These are phyloP conservation scores for Trissolcus basalis DNA, from an alignment of 1,140 invertebrate genomes.

Conservation along the genomic window DNA sequence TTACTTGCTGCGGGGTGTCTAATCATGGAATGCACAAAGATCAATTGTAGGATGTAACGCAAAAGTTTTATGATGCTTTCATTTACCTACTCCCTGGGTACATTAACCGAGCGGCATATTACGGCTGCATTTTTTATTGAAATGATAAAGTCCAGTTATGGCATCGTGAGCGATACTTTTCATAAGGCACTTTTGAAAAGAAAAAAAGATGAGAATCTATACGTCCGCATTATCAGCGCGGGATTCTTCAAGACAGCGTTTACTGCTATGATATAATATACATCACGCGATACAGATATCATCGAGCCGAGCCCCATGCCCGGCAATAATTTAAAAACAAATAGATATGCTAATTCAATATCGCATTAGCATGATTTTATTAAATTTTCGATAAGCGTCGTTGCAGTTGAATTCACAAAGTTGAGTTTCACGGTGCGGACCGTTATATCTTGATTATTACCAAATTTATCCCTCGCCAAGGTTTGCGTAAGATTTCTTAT, in stretches of 20 bases:
- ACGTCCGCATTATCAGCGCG: background rate
- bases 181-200: background rate
- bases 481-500: constrained; percentile 52
- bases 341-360: constrained; percentile 37
- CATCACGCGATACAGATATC: background rate
- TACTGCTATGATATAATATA: background rate
- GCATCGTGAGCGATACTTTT: background rate
- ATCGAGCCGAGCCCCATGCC: background rate
- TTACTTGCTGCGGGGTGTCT: constrained; percentile 10
- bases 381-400: constrained; percentile 34
- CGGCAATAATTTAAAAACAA: constrained; percentile 22
- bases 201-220: background rate
- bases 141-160: constrained; percentile 26
- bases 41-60: constrained; percentile 11
- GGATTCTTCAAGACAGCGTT: background rate
- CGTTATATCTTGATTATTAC: constrained; percentile 52
- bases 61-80: constrained; percentile 18
- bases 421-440: constrained; percentile 18
- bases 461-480: constrained; percentile 47
- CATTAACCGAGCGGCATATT: background rate
- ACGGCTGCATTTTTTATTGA: background rate
- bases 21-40: constrained; percentile 17
- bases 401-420: constrained; percentile 24
- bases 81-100: constrained; percentile 21
- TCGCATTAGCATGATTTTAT: constrained; percentile 37